These are phyloP conservation scores for Blastomussa wellsi DNA, from an alignment of 92 coral and sea anemone species.

Conservation along the genomic window DNA sequence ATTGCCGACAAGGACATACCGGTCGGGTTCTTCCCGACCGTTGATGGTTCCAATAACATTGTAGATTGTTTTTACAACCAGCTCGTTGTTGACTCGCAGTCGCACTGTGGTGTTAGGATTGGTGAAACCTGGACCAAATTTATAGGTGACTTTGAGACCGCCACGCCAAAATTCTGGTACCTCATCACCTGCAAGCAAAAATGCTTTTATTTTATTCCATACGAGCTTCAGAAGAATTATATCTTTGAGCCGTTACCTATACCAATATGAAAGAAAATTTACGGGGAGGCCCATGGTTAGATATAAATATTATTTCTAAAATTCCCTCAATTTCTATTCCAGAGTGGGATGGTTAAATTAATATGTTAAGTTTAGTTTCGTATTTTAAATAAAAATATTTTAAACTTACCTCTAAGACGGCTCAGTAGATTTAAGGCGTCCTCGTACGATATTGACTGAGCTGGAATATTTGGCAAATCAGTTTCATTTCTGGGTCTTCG, in stretches of 20 bases:
- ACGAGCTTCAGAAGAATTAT: no score
- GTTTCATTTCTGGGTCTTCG: conserved; percentile 66
- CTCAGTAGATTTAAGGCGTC: conserved; percentile 72
- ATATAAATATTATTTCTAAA: no score
- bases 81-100: conserved; percentile 62
- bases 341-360: no score
- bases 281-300: no score
- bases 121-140: conserved; percentile 89
- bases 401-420: conserved; percentile 67
- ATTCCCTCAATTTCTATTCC: no score
- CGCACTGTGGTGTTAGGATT: conserved; percentile 62
- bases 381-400: no score
- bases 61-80: conserved; percentile 59
- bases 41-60: conserved; percentile 89
- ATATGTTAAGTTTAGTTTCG: no score
- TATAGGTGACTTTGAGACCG: conserved; percentile 64
- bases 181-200: conserved; percentile 73
- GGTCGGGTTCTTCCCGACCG: conserved; percentile 81
- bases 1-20: conserved; percentile 68
- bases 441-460: conserved; percentile 80
- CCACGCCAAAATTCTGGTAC: conserved; percentile 73
- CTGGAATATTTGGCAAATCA: conserved; percentile 71
- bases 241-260: no score
- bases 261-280: no score
- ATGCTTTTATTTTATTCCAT: no score